Conservation (phyloP, 2,113 vertebrate genomes). For the Melanerpes aurifrons region DNA sequence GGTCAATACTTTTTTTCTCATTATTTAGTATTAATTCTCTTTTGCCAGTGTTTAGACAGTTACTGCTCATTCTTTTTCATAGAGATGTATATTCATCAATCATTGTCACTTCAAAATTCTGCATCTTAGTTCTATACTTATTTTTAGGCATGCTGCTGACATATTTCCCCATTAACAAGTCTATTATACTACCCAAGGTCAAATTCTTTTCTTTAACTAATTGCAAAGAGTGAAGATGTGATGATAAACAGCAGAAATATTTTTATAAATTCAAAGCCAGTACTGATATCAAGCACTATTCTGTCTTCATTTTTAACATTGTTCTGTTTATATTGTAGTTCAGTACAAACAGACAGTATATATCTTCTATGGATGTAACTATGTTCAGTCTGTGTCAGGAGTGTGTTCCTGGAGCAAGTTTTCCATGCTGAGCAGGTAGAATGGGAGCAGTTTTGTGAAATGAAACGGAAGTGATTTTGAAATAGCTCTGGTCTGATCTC, state of each 20-base stretch:
- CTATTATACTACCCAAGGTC: background rate
- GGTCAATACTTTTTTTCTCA: background rate
- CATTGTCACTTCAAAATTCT: background rate
- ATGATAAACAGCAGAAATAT: background rate
- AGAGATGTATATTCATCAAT: background rate
- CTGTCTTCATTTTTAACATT: background rate
- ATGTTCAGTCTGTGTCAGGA: background rate
- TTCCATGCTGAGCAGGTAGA: background rate
- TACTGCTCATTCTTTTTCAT: background rate
- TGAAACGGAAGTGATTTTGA: background rate
- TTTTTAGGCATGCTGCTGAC: background rate
- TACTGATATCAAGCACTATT: background rate
- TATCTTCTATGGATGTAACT: background rate
- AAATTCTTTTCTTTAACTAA: slow-evolving; percentile 10
- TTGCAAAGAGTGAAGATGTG: slow-evolving; percentile 22
- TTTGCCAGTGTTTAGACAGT: background rate
- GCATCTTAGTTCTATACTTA: slow-evolving; percentile 17
- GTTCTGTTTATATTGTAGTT: background rate
- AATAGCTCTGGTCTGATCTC: background rate
- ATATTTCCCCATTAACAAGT: background rate
- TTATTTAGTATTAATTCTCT: background rate
- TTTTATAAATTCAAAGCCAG: background rate
- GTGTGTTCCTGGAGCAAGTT: background rate
- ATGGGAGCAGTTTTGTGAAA: background rate
- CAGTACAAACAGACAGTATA: no score